Conservation (phyloP, 92 coral and sea anemone species). For the Zoanthus solanderi region DNA sequence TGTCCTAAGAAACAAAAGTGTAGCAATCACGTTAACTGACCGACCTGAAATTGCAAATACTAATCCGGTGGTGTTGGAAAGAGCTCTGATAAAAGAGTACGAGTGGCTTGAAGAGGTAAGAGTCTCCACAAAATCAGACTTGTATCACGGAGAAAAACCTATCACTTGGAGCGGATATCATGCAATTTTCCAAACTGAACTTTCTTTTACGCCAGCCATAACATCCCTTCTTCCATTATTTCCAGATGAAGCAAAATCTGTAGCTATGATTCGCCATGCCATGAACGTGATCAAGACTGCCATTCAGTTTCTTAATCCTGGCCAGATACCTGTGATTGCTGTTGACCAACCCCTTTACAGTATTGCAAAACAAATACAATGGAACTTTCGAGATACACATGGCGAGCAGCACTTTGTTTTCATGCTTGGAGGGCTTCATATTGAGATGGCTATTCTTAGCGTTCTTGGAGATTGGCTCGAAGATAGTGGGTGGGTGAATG, state of each 20-base stretch:
- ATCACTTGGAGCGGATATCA: not conserved
- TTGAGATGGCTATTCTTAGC: not conserved
- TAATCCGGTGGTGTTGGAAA: not conserved
- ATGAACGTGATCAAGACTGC: conserved; percentile 49
- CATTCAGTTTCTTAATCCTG: conserved; percentile 43
- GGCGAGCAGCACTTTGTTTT: not conserved
- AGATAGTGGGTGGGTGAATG: conserved; percentile 60
- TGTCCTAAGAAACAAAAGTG: conserved; percentile 8
- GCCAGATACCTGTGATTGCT: conserved; percentile 52
- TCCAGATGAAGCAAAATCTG: not conserved
- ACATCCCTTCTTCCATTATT: not conserved
- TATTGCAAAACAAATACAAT: not conserved
- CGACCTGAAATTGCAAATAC: not conserved
- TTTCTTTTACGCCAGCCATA: not conserved
- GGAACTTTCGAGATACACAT: conserved; percentile 18
- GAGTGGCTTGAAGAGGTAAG: not conserved
- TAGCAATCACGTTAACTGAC: not conserved
- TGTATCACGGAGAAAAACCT: not conserved
- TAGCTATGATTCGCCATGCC: conserved; percentile 44
- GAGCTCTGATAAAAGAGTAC: not conserved
- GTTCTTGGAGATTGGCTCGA: conserved; percentile 23
- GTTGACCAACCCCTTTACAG: not conserved
- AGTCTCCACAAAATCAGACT: not conserved
- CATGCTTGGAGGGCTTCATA: conserved; percentile 2
- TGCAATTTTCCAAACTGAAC: not conserved